Conservation (phyloP, 1,140 invertebrate species). For the Drosophila nigromelanica region DNA sequence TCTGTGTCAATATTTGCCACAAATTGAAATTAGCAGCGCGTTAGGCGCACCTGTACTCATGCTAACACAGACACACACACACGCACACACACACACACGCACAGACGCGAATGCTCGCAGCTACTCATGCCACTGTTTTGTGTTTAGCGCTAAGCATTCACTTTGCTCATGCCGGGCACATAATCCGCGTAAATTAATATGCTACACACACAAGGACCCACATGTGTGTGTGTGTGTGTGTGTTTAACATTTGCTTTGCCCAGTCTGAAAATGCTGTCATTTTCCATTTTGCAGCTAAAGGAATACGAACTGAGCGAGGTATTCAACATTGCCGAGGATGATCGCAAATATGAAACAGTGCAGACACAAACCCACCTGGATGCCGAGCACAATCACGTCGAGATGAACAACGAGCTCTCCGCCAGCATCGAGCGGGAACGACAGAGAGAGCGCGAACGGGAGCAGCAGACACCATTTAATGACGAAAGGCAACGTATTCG, state of each 20-base stretch:
- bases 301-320: constrained; percentile 94
- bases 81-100: constrained; percentile 7
- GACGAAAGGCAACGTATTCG: constrained; percentile 79
- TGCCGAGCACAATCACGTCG: constrained; percentile 86
- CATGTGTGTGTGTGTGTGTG: constrained; percentile 18
- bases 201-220: constrained; percentile 53
- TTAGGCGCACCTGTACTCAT: constrained; percentile 73
- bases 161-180: constrained; percentile 71
- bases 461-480: constrained; percentile 83
- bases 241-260: constrained; percentile 51
- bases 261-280: neutral
- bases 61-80: constrained; percentile 9
- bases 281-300: constrained; percentile 87
- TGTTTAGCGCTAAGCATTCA: constrained; percentile 24
- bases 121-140: constrained; percentile 9
- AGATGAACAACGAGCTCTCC: constrained; percentile 89
- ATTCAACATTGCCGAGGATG: constrained; percentile 91
- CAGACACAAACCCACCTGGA: constrained; percentile 88
- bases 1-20: constrained; percentile 79
- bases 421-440: constrained; percentile 91
- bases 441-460: constrained; percentile 82
- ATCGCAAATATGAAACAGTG: constrained; percentile 90
- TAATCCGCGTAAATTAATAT: constrained; percentile 80
- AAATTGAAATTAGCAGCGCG: constrained; percentile 82
- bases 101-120: neutral